Conservation (phyloP, 2,113 vertebrate species). For the chimpanzee (Pan troglodytes) region NHGRI_mPanTro3-v2.1_pri NC_072420.2:39466001-39466500, state of each 20-base stretch:
- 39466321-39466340: slow-evolving; percentile 52
- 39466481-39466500: not conserved
- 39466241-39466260: not conserved
- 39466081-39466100: not conserved
- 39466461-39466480: rapidly evolving
- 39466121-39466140: slow-evolving; percentile 40
- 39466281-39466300: slow-evolving; percentile 73
- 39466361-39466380: not conserved
- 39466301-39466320: slow-evolving; percentile 44
- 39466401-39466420: not conserved
- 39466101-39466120: not conserved
- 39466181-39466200: slow-evolving; percentile 10
- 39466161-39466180: not conserved
- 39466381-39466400: not conserved
- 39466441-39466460: not conserved
- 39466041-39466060: not conserved
- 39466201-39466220: slow-evolving; percentile 42
- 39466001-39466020: not conserved
- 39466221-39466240: slow-evolving; percentile 4
- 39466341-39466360: not conserved
- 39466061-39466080: not conserved
- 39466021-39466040: not conserved
- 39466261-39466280: slow-evolving; percentile 68
- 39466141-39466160: slow-evolving; percentile 1
- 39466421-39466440: not conserved